These are phyloP conservation scores for Pollicipes pollicipes DNA, from an alignment of 1,140 invertebrate genomes.

Conservation along the genomic window DNA sequence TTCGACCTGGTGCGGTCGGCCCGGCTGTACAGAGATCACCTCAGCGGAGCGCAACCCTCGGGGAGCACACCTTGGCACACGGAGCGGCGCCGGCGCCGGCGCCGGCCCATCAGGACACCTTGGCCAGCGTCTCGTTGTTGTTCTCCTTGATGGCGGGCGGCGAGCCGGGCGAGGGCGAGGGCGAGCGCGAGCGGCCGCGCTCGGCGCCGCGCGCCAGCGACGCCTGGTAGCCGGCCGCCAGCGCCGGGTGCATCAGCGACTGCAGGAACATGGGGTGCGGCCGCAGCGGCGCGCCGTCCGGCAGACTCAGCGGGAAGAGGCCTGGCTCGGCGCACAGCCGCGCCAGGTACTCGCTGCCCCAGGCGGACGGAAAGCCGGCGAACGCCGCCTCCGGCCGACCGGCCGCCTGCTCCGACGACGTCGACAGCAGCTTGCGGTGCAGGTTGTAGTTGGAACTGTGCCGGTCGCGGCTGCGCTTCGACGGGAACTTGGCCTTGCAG, in stretches of 20 bases:
- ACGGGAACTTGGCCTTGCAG: constrained; percentile 91
- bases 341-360: not conserved
- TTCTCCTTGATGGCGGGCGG: not conserved
- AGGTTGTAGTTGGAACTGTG: constrained; percentile 84
- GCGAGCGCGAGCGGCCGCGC: not conserved
- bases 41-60: no score
- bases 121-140: not conserved
- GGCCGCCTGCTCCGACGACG: constrained; percentile 26
- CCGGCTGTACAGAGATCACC: not conserved
- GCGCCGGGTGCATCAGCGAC: constrained; percentile 1
- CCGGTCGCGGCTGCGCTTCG: constrained; percentile 74
- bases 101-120: not conserved
- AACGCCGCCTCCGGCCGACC: not conserved
- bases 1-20: no score
- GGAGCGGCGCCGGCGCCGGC: no score
- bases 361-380: not conserved
- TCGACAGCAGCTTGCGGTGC: constrained; percentile 69
- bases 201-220: not conserved
- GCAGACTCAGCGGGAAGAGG: not conserved
- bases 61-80: not conserved
- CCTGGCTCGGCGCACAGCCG: not conserved
- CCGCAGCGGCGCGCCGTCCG: not conserved
- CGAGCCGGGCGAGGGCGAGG: not conserved
- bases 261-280: not conserved
- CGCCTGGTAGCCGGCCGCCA: constrained; percentile 1